Percentiles rank a stretch among this genome's conserved stretches.
Evolutionary conservation across 2,888 invertebrate genomes (phyloP).

Genomic region (Subacronicta megacephala): DNA sequence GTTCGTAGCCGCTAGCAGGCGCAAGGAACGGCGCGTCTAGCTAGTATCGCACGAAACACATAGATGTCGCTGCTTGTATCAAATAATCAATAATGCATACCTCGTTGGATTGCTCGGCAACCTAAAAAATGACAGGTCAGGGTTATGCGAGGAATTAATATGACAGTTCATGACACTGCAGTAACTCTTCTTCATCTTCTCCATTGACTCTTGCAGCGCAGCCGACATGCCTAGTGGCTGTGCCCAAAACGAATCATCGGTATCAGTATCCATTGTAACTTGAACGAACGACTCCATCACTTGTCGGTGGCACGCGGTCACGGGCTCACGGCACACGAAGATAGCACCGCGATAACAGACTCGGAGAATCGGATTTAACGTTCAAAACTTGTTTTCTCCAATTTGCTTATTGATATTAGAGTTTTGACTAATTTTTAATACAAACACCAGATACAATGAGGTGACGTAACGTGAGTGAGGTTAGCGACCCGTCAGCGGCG

Average conservation of each 20-base stretch:
- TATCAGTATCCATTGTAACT: background rate
- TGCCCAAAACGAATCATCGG: background rate
- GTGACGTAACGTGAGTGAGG: background rate
- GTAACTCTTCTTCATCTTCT: slow-evolving; percentile 21
- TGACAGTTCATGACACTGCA: slow-evolving; percentile 33
- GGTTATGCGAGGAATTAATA: slow-evolving; percentile 30
- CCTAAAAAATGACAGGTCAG: slow-evolving; percentile 21
- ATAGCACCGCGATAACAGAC: background rate
- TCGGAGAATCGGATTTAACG: background rate
- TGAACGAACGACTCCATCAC: background rate
- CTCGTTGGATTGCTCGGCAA: slow-evolving; percentile 18
- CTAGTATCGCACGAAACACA: slow-evolving; percentile 5
- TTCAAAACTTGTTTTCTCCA: background rate
- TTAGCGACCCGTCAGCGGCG: slow-evolving; percentile 20
- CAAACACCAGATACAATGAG: background rate
- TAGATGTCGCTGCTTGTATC: slow-evolving; percentile 22
- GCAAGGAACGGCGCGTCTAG: background rate
- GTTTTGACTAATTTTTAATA: background rate
- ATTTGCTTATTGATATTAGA: background rate
- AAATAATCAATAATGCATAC: slow-evolving; percentile 12
- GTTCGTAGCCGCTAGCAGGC: background rate
- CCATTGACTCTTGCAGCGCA: background rate
- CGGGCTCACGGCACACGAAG: background rate
- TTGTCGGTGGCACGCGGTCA: background rate
- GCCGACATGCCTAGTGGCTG: slow-evolving; percentile 1